Base-by-base conservation (phyloP, 2,797 vertebrate genomes). In the Sebastes alutus region DNA sequence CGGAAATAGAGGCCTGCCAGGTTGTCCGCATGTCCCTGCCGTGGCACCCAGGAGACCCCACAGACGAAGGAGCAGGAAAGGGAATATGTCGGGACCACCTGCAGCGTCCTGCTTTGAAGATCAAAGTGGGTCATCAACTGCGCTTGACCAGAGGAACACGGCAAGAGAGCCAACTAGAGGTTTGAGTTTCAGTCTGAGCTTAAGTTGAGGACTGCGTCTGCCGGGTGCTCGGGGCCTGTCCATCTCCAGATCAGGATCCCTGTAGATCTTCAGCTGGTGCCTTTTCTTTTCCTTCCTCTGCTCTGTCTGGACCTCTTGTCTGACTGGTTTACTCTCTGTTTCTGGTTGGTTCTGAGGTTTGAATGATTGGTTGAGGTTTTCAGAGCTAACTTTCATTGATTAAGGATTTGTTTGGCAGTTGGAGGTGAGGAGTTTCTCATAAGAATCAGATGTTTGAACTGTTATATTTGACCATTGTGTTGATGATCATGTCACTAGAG, bases 101-200 rank as follows among this genome's bases (percentile, higher is more conserved):
- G 84, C 87, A 78, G 82, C 79, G 78, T 83, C 92, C 84, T 80
- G 82, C 82, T 80, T 54, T 78, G 90, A 90, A 81, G 82, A 56
- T 83, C 92, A 87, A 75, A 90, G 87, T 81, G 89, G 88, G 93
- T 93, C 82, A 82, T 93, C 94, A 78, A 91, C 85, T 0, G 90
- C 88, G 4, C 60, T 6, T 67, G 79, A 83, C 33, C 60, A 81
- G 82, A 90, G 61, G 83, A 94, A 92, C 85, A 88, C 90, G 74
- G 73, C 95, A 56, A 85, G 90, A 93, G 89, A 84, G 85, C 86
- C 89, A 85, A 87, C 59, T 65, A 94, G 96, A 97, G 97, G 97
- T 97, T 97, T 96, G 97, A 95, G 81, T 93, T 94, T 93, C 84
- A 91, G 94, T 93, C 87, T 90, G 87, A 92, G 92, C 81, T 87